Base-by-base conservation (phyloP, 2,113 vertebrate genomes). In the Thryonomys swinderianus region DNA sequence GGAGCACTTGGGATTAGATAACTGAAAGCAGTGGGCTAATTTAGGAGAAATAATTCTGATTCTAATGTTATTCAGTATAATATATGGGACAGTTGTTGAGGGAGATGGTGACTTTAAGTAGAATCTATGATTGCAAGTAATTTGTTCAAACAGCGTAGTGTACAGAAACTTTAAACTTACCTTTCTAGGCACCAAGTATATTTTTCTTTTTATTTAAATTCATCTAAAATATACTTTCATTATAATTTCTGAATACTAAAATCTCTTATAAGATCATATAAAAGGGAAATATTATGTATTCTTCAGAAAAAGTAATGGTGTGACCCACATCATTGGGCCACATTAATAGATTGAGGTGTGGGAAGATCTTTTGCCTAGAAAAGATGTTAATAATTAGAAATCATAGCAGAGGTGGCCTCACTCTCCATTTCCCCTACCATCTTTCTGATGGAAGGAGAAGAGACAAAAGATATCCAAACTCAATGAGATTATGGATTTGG, bases 221-320 rank as follows among this genome's bases (percentile, higher is more conserved):
- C 48, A 92, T 64, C 59, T 84, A 90, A 76, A 45, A 34, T 79
- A 83, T 86, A 91, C 27, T 87, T 93, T 87, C 82, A 71, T 91
- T 86, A 42, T 55, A 89, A 59, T 78, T 93, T 92, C 42, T 88
- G 12, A 30, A 76, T 85, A 88, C 61, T 57, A 73, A 87, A 82
- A 69, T 21, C 7, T n/a, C 9, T 14, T 27, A 55, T 6, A 73
- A 94, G 79, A 91, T 10, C 32, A 78, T 23, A 48, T 37, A 37
- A 84, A 83, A 94, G 25, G 37, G 32, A 86, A 90, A 76, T 51
- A 21, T 30, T 91, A 90, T 79, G 88, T 53, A 76, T 18, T 42
- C 45, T 92, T 55, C 32, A 95, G 78, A 85, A 62, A 3, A 64
- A 85, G 90, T 5, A 71, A 25, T 17, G 66, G 7, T 40, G 61